Base-by-base conservation (phyloP, 1,140 invertebrate species). In the Mycetomoellerius zeteki region DNA sequence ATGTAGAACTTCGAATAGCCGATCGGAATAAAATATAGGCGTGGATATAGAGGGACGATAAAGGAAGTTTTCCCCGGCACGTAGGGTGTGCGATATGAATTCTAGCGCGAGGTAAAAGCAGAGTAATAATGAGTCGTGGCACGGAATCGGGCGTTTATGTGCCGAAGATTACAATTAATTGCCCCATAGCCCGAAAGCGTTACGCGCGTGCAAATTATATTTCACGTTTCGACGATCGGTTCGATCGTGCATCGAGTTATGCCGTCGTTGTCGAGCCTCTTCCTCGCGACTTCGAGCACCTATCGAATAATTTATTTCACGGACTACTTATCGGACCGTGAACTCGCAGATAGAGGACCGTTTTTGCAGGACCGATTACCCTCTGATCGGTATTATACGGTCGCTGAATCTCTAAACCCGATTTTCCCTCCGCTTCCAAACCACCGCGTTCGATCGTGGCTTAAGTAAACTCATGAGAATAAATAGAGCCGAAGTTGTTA, bases 401-500 rank as follows among this genome's bases (percentile, higher is more conserved):
- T 50, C 54, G 86, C 84, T 76, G 77, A 78, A 85, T 90, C 62
- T 43, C 80, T 71, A 50, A 90, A 80, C 73, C 21, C 56, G 84
- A 85, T 87, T 80, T 47, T 50, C 80, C 80, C 73, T 60, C 30
- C 64, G 85, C 72, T 58, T 90, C 80, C 89, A 58, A 89, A 64
- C 73, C 69, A 54, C 30, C 71, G 86, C 89, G 30, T 85, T 89
- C 88, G 88, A 69, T 85, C 75, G 89, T 81, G 69, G 86, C 47
- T 86, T 88, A 73, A 84, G 80, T 54, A 90, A 90, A 90, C 89
- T 88, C 81, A 78, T 80, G 89, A 90, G 86, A 91, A 91, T 84
- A 91, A 91, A 91, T 86, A 88, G 87, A 88, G 78, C 71, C 60
- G 21, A 88, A 86, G 87, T 86, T 91, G 87, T 90, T 88, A 88